Percentiles rank a stretch among this genome's conserved stretches.
phyloP scores from a whole-genome alignment of 2,797 vertebrate species.

The Babyrousa celebensis region DNA sequence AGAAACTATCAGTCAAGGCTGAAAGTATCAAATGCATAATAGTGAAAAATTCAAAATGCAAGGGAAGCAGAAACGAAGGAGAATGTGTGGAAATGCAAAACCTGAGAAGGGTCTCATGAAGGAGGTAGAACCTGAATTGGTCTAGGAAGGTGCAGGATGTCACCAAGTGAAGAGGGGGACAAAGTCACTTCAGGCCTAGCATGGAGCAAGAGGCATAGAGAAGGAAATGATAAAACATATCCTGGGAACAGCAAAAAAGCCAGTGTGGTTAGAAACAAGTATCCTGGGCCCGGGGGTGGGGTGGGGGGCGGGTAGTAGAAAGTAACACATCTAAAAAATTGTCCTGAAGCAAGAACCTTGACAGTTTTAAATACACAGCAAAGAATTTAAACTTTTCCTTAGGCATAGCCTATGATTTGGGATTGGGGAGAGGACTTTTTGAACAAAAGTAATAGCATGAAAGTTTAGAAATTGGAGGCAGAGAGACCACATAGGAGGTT shows the following conservation, averaged over 20 bases:
- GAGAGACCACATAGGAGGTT: not conserved
- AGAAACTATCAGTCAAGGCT: not conserved
- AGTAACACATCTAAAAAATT: not conserved
- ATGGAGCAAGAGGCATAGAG: not conserved
- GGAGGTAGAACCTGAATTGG: not conserved
- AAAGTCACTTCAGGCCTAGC: not conserved
- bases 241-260: not conserved
- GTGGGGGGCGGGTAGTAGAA: not conserved
- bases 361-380: not conserved
- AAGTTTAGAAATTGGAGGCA: not conserved
- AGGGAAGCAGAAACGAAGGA: not conserved
- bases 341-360: not conserved
- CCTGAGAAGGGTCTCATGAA: not conserved
- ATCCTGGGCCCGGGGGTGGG: not conserved
- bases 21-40: not conserved
- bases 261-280: not conserved
- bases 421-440: not conserved
- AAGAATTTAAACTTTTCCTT: not conserved
- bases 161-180: not conserved
- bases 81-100: not conserved
- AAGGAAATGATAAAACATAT: not conserved
- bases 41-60: not conserved
- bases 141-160: not conserved
- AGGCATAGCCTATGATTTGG: not conserved
- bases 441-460: not conserved